Conservation (phyloP, 1,140 invertebrate genomes). For the Diorhabda elongata region DNA sequence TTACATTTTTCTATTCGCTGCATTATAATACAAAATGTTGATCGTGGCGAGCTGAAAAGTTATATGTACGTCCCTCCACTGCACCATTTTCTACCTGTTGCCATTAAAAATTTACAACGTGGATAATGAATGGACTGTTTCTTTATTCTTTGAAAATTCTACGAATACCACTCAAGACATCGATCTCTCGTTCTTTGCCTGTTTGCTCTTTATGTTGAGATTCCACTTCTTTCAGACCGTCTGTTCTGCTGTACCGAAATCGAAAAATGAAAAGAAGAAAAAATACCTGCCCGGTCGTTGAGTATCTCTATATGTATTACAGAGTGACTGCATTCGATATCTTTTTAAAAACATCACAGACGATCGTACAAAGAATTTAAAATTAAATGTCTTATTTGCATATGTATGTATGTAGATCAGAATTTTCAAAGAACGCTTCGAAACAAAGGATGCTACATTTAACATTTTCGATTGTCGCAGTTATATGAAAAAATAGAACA, state of each 20-base stretch:
- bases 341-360: too few species aligned
- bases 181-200: not conserved
- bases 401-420: too few species aligned
- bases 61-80: not conserved
- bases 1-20: too few species aligned
- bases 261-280: not conserved
- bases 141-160: conserved; percentile 3
- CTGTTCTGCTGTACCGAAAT: not conserved
- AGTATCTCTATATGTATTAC: not conserved
- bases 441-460: too few species aligned
- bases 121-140: conserved; percentile 1
- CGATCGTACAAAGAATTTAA: too few species aligned
- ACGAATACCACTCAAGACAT: not conserved
- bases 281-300: not conserved
- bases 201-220: not conserved
- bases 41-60: too few species aligned
- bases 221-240: not conserved
- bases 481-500: too few species aligned
- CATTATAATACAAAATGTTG: too few species aligned
- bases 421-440: too few species aligned
- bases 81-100: conserved; percentile 1
- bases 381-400: too few species aligned
- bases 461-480: too few species aligned
- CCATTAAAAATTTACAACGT: not conserved
- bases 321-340: not conserved